Base-by-base conservation (phyloP, 2,113 vertebrate species). In the Lanius collurio region DNA sequence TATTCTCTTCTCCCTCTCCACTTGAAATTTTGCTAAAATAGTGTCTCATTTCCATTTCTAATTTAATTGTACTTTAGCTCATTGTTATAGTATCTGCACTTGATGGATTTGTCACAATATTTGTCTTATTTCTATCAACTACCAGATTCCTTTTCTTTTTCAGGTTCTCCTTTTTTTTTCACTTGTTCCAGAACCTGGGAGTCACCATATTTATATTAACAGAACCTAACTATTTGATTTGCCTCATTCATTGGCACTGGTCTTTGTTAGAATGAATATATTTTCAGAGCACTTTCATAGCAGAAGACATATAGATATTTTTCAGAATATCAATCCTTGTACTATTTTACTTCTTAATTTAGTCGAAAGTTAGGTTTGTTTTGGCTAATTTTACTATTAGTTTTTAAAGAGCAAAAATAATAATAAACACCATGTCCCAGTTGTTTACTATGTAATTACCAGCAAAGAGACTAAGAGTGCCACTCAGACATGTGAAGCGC, bases 31-130 rank as follows among this genome's bases (percentile, higher is more conserved):
- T 91, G 22, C 55, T 75, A 64, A 90, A 94, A 89, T 47, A 64
- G 39, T 89, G 47, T 78, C 84, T 94, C 89, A 95, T 97, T 97
- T 97, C 79, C 81, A 95, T 97, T 94, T 97, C 95, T 97, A 97
- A 97, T 97, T 97, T 96, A 94, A 89, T 70, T 95, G 56, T 94
- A 81, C 95, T 93, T 94, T 84, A 91, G 81, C 67, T 89, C 62
- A 83, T 77, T 89, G 17, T 94, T 94, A 78, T 22, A 21, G 26
- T 90, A 91, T 94, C 81, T 91, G 23, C 44, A 89, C 83, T 84
- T 97, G 96, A 95, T 71, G 97, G 74, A 92, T 97, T 87, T 95
- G 87, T 98, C 94, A 96, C 70, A 71, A 69, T 96, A 94, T 95
- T 97, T 95, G 44, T 93, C 87, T 94, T 92, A 62, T 89, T 93